Conservation (phyloP, 2,797 vertebrate genomes). For the Delichon dasypus region DNA sequence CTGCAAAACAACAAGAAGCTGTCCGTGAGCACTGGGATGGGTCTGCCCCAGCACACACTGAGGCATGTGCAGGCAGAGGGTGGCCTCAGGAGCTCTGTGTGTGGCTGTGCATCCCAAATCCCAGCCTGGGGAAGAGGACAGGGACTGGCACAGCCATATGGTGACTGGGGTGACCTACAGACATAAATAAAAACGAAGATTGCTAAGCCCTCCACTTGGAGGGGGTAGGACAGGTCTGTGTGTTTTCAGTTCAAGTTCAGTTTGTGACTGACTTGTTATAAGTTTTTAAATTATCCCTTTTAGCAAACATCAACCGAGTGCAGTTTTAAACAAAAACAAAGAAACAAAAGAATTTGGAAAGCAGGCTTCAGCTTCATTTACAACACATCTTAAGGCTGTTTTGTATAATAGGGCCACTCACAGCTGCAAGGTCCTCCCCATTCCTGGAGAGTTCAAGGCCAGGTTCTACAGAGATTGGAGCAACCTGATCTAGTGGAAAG, state of each 20-base stretch:
- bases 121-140: not conserved
- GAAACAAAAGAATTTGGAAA: not conserved
- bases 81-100: too few species aligned
- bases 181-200: not conserved
- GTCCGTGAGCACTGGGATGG: accelerated
- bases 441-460: not conserved
- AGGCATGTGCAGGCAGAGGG: not conserved
- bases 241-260: not conserved
- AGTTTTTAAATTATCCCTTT: not conserved
- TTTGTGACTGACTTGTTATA: not conserved
- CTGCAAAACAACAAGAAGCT: not conserved
- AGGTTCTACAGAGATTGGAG: not conserved
- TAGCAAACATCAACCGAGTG: not conserved
- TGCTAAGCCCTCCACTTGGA: not conserved
- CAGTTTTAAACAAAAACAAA: not conserved
- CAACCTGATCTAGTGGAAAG: not conserved
- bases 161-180: not conserved
- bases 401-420: not conserved
- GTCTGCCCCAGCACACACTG: not conserved
- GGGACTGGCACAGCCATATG: not conserved
- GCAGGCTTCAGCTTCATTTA: not conserved
- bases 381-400: not conserved
- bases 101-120: not conserved
- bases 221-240: not conserved
- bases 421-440: not conserved